A percentile compares a stretch with the other conserved stretches of the same genome.
phyloP scores from a whole-genome alignment of 2,888 invertebrate species.

The Tribolium freemani region DNA sequence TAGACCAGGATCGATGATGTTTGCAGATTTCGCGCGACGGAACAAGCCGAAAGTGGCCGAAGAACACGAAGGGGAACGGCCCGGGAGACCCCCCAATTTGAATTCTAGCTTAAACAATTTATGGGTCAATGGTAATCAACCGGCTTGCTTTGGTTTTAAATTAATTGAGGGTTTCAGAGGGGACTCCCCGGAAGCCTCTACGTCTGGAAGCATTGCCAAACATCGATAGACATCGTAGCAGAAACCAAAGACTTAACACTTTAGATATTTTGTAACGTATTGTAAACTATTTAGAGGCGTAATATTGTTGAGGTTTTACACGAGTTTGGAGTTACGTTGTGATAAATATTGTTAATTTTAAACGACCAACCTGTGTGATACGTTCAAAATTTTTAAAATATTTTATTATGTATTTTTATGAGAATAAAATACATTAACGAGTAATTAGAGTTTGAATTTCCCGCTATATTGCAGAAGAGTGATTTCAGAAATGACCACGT shows the following conservation, averaged over 20 bases:
- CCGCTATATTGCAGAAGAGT: no score
- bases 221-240: constrained; percentile 58
- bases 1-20: constrained; percentile 47
- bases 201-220: constrained; percentile 65
- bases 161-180: constrained; percentile 39
- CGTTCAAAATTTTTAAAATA: constrained; percentile 36
- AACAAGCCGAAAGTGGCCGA: constrained; percentile 60
- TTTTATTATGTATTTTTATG: constrained; percentile 42
- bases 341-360: constrained; percentile 16
- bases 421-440: constrained; percentile 27
- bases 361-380: constrained; percentile 38
- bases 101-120: constrained; percentile 54
- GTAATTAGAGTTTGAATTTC: no score
- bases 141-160: not conserved
- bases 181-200: constrained; percentile 59
- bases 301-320: constrained; percentile 8
- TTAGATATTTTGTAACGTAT: constrained; percentile 57
- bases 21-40: constrained; percentile 62
- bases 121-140: constrained; percentile 54
- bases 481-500: no score
- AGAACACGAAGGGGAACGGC: constrained; percentile 47
- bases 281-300: not conserved
- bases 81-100: constrained; percentile 45
- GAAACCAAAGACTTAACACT: constrained; percentile 54
- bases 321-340: constrained; percentile 1